phyloP scores from a whole-genome alignment of 2,113 vertebrate genomes.

The Caretta caretta region DNA sequence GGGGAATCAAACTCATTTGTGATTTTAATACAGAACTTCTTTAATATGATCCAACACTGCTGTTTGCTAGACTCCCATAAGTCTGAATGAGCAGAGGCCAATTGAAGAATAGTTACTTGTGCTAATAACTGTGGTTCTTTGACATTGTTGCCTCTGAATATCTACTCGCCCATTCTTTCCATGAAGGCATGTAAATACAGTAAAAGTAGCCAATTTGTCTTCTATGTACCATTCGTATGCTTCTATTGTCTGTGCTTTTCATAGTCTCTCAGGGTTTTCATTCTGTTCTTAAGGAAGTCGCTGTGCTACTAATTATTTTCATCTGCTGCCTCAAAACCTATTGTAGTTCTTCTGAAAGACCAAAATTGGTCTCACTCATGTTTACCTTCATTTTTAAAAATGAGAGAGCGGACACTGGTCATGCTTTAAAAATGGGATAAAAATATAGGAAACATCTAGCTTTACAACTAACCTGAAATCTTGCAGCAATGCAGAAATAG shows the following conservation, averaged over 20 bases:
- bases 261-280: not conserved
- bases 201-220: not conserved
- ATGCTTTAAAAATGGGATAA: constrained; percentile 15
- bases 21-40: too few relatives aligned
- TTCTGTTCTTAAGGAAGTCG: not conserved
- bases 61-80: not conserved
- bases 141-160: not conserved
- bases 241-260: not conserved
- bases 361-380: not conserved
- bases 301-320: not conserved
- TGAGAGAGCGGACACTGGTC: not conserved
- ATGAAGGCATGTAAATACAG: not conserved
- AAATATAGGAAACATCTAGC: not conserved
- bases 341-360: not conserved
- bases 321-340: not conserved
- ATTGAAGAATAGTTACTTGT: not conserved
- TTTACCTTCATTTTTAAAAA: not conserved
- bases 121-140: not conserved
- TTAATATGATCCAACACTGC: not conserved
- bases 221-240: not conserved
- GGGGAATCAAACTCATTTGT: too few relatives aligned
- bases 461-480: not conserved
- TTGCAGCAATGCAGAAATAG: not conserved
- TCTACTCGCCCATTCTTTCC: not conserved
- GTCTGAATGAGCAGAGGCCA: not conserved